Evolutionary conservation across 2,797 vertebrate species (phyloP).

Genomic region (Alauda arvensis): DNA sequence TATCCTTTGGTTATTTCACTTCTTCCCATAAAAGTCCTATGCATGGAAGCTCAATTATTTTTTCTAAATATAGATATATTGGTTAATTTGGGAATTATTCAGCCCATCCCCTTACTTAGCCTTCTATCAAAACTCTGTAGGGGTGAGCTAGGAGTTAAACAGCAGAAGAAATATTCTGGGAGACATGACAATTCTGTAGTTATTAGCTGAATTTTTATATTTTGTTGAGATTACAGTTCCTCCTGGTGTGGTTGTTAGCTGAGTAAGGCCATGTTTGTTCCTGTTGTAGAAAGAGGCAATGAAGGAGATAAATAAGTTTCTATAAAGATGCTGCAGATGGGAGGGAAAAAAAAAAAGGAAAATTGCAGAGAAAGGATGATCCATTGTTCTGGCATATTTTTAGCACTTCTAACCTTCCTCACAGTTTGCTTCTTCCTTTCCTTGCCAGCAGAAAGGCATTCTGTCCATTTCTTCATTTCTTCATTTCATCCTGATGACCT

Average conservation of each 20-base stretch:
- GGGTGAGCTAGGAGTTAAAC: not conserved
- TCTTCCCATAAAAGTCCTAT: not conserved
- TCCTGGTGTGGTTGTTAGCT: not conserved
- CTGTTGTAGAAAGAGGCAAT: not conserved
- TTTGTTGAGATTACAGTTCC: not conserved
- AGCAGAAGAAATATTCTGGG: not conserved
- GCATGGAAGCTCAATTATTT: not conserved
- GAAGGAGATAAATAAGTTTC: not conserved
- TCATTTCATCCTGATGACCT: slow-evolving; percentile 36
- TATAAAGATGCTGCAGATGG: not conserved
- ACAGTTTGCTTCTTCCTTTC: slow-evolving; percentile 8
- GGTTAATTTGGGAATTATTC: not conserved
- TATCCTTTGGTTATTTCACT: not conserved
- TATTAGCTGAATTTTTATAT: not conserved
- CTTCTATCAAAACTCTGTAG: not conserved
- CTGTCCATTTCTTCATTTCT: not conserved
- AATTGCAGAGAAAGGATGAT: not conserved
- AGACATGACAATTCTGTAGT: not conserved
- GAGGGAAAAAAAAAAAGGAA: not conserved
- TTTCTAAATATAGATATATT: not conserved
- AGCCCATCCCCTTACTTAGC: not conserved
- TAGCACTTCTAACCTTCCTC: slow-evolving; percentile 21
- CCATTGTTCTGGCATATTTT: slow-evolving; percentile 26
- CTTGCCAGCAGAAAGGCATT: slow-evolving; percentile 18
- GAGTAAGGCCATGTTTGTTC: not conserved